These are phyloP conservation scores for Aulostomus chinensis DNA, from an alignment of 2,797 vertebrate species.

Conservation along the genomic window DNA sequence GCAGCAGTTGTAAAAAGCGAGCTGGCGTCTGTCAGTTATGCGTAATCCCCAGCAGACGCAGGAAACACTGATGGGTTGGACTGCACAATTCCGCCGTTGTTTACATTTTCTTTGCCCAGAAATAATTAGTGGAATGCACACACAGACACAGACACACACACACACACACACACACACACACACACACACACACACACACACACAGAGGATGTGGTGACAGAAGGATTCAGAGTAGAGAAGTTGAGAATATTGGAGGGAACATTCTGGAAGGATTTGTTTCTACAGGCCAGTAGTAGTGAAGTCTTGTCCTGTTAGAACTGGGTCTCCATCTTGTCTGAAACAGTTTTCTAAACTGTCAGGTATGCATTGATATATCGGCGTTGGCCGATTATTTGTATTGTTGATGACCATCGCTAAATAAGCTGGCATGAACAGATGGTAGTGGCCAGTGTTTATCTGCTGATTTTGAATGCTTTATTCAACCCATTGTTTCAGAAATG, in stretches of 20 bases:
- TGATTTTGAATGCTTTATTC: too few relatives aligned
- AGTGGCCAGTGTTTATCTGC: too few relatives aligned
- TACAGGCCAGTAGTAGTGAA: neutral
- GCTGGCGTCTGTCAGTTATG: slow-evolving; percentile 57
- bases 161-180: too few relatives aligned
- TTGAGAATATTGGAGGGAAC: slow-evolving; percentile 25
- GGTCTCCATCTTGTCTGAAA: slow-evolving; percentile 2
- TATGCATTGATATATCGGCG: too few relatives aligned
- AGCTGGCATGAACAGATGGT: too few relatives aligned
- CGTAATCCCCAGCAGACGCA: slow-evolving; percentile 57
- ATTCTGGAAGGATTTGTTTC: slow-evolving; percentile 16
- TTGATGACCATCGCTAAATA: too few relatives aligned
- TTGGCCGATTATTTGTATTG: too few relatives aligned
- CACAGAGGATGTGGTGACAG: slow-evolving; percentile 13
- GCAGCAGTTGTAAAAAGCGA: slow-evolving; percentile 54
- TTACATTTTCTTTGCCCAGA: slow-evolving; percentile 35
- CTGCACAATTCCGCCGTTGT: slow-evolving; percentile 27
- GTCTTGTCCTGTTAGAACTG: slow-evolving; percentile 24
- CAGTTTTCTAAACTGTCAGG: slow-evolving; percentile 7
- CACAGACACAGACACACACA: too few relatives aligned
- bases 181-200: too few relatives aligned
- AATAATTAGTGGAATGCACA: slow-evolving; percentile 5
- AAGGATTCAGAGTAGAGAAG: slow-evolving; percentile 8
- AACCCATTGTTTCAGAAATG: too few relatives aligned
- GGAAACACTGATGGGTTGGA: slow-evolving; percentile 32